Conservation (phyloP, 2,888 invertebrate species). For the Cheilosia pagana region DNA sequence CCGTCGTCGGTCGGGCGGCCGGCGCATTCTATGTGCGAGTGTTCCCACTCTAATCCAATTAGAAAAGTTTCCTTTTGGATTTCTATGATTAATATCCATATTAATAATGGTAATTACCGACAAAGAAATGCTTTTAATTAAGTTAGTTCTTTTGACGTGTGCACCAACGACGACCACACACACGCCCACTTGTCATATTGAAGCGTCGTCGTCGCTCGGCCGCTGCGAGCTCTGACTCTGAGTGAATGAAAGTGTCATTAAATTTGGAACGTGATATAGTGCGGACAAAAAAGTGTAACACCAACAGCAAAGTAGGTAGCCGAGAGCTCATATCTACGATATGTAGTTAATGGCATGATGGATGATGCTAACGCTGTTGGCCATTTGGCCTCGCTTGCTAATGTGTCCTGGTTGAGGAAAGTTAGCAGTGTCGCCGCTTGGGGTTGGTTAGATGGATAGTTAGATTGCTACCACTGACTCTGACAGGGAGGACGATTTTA, state of each 20-base stretch:
- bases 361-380: constrained; percentile 58
- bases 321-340: constrained; percentile 26
- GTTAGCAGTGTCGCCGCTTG: not conserved
- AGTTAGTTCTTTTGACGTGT: constrained; percentile 63
- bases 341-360: constrained; percentile 62
- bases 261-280: constrained; percentile 52
- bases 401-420: constrained; percentile 9
- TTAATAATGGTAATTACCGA: constrained; percentile 61
- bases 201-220: not conserved
- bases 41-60: constrained; percentile 53
- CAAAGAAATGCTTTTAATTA: constrained; percentile 65
- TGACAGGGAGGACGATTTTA: constrained; percentile 63
- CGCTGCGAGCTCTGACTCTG: not conserved
- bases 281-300: constrained; percentile 38
- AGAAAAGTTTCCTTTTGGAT: constrained; percentile 43
- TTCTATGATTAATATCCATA: constrained; percentile 59
- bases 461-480: constrained; percentile 42
- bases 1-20: too few relatives aligned
- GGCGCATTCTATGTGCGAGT: constrained; percentile 8
- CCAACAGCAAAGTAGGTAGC: constrained; percentile 13
- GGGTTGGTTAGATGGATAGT: constrained; percentile 21
- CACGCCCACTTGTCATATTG: constrained; percentile 9
- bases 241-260: constrained; percentile 60
- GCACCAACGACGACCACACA: constrained; percentile 5
- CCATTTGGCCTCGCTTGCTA: constrained; percentile 30